Conservation (phyloP, 2,113 vertebrate genomes). For the Poeciliopsis occidentalis region DNA sequence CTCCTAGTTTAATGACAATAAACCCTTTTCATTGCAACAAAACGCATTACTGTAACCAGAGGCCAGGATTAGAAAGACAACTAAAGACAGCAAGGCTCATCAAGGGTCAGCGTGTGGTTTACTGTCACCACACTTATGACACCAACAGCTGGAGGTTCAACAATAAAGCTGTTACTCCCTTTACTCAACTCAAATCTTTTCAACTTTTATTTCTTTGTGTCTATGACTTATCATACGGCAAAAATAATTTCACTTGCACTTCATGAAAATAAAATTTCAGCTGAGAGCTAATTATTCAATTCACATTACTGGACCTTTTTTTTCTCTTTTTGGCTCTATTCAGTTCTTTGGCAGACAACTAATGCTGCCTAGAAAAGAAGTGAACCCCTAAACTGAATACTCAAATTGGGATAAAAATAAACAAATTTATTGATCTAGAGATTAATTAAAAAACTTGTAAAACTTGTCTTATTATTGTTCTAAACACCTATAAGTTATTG, state of each 20-base stretch:
- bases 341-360: conserved; percentile 20
- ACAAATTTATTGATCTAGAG: no score
- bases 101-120: conserved; percentile 63
- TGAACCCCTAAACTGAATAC: neutral
- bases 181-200: conserved; percentile 26
- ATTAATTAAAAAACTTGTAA: no score
- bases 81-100: conserved; percentile 14
- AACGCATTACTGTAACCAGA: conserved; percentile 57
- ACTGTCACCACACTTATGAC: conserved; percentile 49
- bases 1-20: conserved; percentile 64
- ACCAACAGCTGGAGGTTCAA: conserved; percentile 61
- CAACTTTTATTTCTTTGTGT: neutral
- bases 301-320: conserved; percentile 27
- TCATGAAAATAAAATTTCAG: conserved; percentile 39
- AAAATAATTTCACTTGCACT: conserved; percentile 14
- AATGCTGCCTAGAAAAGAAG: neutral
- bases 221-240: neutral
- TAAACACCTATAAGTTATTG: no score
- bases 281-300: conserved; percentile 44
- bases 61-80: conserved; percentile 34
- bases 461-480: no score
- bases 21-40: conserved; percentile 74
- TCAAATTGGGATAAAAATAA: neutral
- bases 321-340: conserved; percentile 17
- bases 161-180: conserved; percentile 59